Evolutionary conservation across 2,113 vertebrate genomes (phyloP), one percentile per base, ranked within the genome.

Genomic region (Sciurus niger): DNA sequence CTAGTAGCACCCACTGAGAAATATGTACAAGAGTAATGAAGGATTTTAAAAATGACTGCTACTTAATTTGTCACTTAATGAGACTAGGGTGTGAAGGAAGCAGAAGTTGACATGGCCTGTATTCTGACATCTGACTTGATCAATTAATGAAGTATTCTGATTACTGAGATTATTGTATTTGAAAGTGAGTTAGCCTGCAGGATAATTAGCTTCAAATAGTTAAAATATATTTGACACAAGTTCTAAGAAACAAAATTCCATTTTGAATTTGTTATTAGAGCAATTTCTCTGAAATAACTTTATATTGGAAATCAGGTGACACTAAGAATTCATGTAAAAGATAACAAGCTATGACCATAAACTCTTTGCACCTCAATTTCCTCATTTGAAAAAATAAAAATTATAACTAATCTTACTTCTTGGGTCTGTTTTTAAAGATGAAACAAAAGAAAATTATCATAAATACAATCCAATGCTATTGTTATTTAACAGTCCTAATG

Each of bases 321-420:
- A 30, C 46, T 95, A 79, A 82, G 68, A 90, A 78, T 79, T 77
- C 78, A 10, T 77, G 2, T 46, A 68, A 89, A 77, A 73, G 40
- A 40, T 85, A 91, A 51, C 58, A 84, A 77, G 67, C 14, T 13
- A 46, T 68, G 40, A 89, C 9, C 24, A 74, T 40, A 79, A 82
- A 84, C 2, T 78, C 20, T 53, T 67, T 46, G 22, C 22, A 32
- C 4, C 37, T 92, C 40, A 73, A 25, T 53, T 63, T 95, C 55
- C 9, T 96, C 11, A 77, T 89, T 80, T 65, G 20, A 79, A 55
- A 55, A 94, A 96, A 48, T 80, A 34, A 94, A 97, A 90, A 76
- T 32, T 76, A 55, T 24, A 80, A 68, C 8, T n/a, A 18, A 65
- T 1, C 1, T 0, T 17, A 46, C 10, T 14, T 80, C 2, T 20